Percentiles rank a stretch among this genome's conserved stretches.
phyloP scores from a whole-genome alignment of 2,888 invertebrate species.

The Epsilonema sp. region DNA sequence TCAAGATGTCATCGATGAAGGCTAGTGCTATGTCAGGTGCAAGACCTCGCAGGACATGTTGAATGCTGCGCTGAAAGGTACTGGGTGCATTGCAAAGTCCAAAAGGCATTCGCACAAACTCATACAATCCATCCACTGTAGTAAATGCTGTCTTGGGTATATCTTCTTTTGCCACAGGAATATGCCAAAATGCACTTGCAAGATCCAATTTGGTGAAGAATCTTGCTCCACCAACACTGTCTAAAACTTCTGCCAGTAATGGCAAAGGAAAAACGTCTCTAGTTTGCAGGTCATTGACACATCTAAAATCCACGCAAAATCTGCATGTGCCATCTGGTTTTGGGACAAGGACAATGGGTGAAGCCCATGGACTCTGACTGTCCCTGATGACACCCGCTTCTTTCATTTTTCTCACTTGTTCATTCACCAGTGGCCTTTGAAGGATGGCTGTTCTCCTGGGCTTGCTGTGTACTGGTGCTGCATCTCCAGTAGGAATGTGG shows the following conservation, averaged over 20 bases:
- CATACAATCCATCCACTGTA: conserved; percentile 11
- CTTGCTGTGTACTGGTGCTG: background rate
- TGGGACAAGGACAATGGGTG: conserved; percentile 23
- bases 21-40: background rate
- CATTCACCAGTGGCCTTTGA: background rate
- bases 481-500: background rate
- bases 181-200: conserved; percentile 11
- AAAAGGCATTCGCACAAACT: conserved; percentile 18
- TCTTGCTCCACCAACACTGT: conserved; percentile 6
- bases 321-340: conserved; percentile 18
- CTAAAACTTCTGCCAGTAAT: conserved; percentile 8
- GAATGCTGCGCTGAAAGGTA: conserved; percentile 16
- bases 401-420: background rate
- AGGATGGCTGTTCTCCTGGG: background rate
- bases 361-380: conserved; percentile 22
- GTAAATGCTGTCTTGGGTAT: conserved; percentile 14
- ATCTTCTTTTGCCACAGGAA: conserved; percentile 9
- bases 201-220: conserved; percentile 11
- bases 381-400: conserved; percentile 10
- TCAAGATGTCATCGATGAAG: background rate
- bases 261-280: conserved; percentile 10
- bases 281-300: conserved; percentile 11
- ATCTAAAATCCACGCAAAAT: conserved; percentile 14
- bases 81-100: conserved; percentile 14
- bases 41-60: conserved; percentile 2